Conservation (phyloP, 53 echinoderm and acorn worm species). For the Apostichopus leukothele region DNA sequence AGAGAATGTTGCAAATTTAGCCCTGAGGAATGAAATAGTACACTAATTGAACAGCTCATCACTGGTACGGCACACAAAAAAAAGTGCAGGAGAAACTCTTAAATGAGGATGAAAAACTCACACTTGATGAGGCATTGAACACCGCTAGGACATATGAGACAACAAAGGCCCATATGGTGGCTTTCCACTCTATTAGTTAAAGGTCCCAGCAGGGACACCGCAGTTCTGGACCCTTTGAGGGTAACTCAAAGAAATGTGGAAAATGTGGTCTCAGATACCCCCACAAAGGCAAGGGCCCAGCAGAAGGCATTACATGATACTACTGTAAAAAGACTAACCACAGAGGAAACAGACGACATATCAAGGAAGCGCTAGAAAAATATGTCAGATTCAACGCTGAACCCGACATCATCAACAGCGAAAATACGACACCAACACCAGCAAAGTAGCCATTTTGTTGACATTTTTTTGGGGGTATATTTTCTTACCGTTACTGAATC, state of each 20-base stretch:
- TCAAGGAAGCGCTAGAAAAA: constrained; percentile 12
- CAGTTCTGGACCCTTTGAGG: not conserved
- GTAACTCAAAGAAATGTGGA: not conserved
- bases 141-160: constrained; percentile 59
- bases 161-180: constrained; percentile 53
- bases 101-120: constrained; percentile 56
- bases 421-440: not conserved
- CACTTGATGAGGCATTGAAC: constrained; percentile 54
- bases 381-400: not conserved
- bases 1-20: constrained; percentile 59
- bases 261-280: not conserved
- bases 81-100: constrained; percentile 56
- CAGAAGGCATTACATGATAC: too few species aligned
- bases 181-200: not conserved
- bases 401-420: not conserved
- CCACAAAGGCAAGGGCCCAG: not conserved
- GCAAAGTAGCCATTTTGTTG: not conserved
- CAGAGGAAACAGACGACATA: constrained; percentile 49
- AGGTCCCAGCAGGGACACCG: too few species aligned
- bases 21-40: constrained; percentile 26
- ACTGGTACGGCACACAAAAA: constrained; percentile 60
- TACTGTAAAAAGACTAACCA: too few species aligned
- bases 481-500: too few species aligned
- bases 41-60: constrained; percentile 61
- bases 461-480: too few species aligned